Evolutionary conservation across 2,113 vertebrate genomes (phyloP).

Genomic region (Polypterus senegalus): DNA sequence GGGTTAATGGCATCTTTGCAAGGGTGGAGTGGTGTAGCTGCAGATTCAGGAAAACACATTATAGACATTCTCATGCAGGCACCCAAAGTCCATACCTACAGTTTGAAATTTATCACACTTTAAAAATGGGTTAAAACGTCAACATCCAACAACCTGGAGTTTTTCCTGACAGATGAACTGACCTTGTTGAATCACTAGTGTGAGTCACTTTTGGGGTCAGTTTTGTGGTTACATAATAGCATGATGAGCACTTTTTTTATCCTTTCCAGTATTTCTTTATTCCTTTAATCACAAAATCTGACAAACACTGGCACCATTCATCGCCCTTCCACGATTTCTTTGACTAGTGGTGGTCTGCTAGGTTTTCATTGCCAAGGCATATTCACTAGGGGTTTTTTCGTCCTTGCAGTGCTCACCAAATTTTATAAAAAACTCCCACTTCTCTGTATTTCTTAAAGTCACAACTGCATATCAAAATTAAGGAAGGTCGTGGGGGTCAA

Average conservation of each 20-base stretch:
- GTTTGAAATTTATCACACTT: conserved; percentile 96
- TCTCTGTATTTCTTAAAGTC: too few species aligned
- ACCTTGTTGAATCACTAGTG: conserved; percentile 40
- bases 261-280: conserved; percentile 91
- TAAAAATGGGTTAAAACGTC: conserved; percentile 96
- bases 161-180: conserved; percentile 65
- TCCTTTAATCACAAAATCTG: conserved; percentile 90
- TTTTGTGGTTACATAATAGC: conserved; percentile 42
- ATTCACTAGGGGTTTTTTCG: too few species aligned
- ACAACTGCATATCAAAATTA: too few species aligned
- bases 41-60: conserved; percentile 69
- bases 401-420: too few species aligned
- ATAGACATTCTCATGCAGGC: conserved; percentile 76
- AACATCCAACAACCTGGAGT: conserved; percentile 92
- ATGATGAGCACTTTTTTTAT: conserved; percentile 72
- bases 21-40: conserved; percentile 88
- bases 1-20: conserved; percentile 75
- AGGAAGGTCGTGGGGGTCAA: too few species aligned
- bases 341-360: too few species aligned
- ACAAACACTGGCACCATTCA: too few species aligned
- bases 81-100: conserved; percentile 94
- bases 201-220: conserved; percentile 31
- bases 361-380: too few species aligned
- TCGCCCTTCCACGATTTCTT: too few species aligned
- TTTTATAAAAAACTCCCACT: too few species aligned